Base-by-base conservation (phyloP, 2,888 invertebrate species). In the Chaetogeoica ovagalla region DNA sequence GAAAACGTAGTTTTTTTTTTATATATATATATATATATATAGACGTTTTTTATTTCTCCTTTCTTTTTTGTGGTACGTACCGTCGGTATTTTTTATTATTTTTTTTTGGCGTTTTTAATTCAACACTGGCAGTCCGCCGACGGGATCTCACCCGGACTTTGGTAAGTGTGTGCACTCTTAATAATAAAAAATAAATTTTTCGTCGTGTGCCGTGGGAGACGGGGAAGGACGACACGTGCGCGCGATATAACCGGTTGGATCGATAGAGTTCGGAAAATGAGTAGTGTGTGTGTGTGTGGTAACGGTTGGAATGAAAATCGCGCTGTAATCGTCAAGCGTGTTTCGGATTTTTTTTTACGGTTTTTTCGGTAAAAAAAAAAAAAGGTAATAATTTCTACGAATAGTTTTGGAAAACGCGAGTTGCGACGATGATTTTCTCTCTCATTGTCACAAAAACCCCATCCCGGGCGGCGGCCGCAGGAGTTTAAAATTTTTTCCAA, bases 121-220 rank as follows among this genome's bases (percentile, higher is more conserved):
- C 59, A 68, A 76, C 75, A 30, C 75, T 68, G 75, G 75, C 75
- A 68, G 57, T 39, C 74, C 37, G 39, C 23, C 43, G 48, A 68
- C 75, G 59, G 66, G n/a, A 68, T 59, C n/a, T n/a, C 48, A n/a
- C 57, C n/a, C 19, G 9, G 13, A 13, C 37, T 37, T 63, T 55
- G 75, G 75, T 75, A 75, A 75, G 75, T 75, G 8, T 7, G 39
- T 39, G 4, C 39, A 39, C 39, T 15, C n/a, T 37, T 52, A n/a
- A 48, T 21, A 62, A 37, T 62, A n/a, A 21, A 30, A 30, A 30
- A 30, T 30, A 30, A 30, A 30, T 30, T 30, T 30, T 30, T 4
- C 30, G 30, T 30, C 30, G 30, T 4, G 30, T 30, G 4, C 1
- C 30, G 30, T 30, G 30, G 30, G 30, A 1, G 30, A 30, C 2